A percentile compares a stretch with the other conserved stretches of the same genome.
Evolutionary conservation across 1,140 invertebrate species (phyloP).

Genomic region (Apolygus lucorum): DNA sequence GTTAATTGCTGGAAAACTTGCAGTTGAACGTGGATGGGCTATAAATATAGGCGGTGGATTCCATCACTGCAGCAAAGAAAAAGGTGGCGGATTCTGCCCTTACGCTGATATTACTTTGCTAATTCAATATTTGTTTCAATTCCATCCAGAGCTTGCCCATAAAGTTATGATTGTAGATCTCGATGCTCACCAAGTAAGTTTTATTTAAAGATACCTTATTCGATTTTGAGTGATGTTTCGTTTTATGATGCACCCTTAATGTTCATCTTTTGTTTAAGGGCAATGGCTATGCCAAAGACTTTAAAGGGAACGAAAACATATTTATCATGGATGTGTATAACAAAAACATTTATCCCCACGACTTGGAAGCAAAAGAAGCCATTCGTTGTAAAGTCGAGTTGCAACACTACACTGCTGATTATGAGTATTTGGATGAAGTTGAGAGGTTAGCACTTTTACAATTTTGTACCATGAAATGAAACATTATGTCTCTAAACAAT

Average conservation of each 20-base stretch:
- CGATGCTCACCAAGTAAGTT: conserved; percentile 68
- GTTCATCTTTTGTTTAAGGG: conserved; percentile 46
- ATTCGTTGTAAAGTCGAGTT: conserved; percentile 68
- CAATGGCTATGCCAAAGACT: conserved; percentile 78
- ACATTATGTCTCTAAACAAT: not conserved
- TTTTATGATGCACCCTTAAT: conserved; percentile 10
- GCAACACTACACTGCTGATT: conserved; percentile 53
- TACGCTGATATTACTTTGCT: conserved; percentile 81
- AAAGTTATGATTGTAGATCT: conserved; percentile 79
- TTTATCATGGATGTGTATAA: conserved; percentile 87
- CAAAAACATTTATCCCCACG: conserved; percentile 67
- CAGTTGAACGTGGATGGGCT: conserved; percentile 70
- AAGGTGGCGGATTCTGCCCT: conserved; percentile 76
- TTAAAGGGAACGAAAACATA: conserved; percentile 57
- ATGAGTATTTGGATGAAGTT: conserved; percentile 59
- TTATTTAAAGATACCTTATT: too few species aligned
- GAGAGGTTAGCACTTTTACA: conserved; percentile 43
- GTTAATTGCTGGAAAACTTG: conserved; percentile 68
- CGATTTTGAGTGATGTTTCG: too few species aligned
- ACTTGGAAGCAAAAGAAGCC: conserved; percentile 60
- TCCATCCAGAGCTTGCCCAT: conserved; percentile 45
- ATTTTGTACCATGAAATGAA: not conserved
- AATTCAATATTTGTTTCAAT: conserved; percentile 55
- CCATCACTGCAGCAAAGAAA: conserved; percentile 64
- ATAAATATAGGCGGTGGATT: conserved; percentile 87